These are phyloP conservation scores for Mechanitis mazaeus DNA, from an alignment of 2,888 invertebrate species.

Conservation along the genomic window DNA sequence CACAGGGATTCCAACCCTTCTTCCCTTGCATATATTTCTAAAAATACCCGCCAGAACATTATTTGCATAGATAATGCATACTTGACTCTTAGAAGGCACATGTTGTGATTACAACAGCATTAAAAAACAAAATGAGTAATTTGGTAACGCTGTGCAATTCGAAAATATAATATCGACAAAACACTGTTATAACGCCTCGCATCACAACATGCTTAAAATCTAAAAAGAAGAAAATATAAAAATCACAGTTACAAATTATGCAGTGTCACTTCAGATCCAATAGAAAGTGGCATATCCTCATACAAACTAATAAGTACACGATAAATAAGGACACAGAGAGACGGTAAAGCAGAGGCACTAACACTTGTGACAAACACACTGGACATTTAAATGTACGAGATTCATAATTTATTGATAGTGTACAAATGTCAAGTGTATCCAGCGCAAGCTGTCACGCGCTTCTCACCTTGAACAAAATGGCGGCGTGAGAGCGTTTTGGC, in stretches of 20 bases:
- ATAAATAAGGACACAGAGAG: conserved; percentile 68
- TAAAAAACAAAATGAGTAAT: conserved; percentile 43
- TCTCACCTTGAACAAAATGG: conserved; percentile 77
- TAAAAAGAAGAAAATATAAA: conserved; percentile 71
- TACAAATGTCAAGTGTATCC: conserved; percentile 51
- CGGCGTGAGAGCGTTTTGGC: conserved; percentile 71
- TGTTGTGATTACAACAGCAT: conserved; percentile 60
- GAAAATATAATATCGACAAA: conserved; percentile 40
- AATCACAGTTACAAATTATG: conserved; percentile 77
- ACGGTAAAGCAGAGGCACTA: conserved; percentile 67
- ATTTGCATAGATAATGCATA: conserved; percentile 37
- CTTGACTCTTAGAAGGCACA: conserved; percentile 53
- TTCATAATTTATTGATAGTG: conserved; percentile 14
- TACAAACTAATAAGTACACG: conserved; percentile 72
- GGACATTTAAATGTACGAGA: conserved; percentile 14
- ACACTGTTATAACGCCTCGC: conserved; percentile 42
- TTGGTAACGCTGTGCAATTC: conserved; percentile 45
- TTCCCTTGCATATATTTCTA: conserved; percentile 55
- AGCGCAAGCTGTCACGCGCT: conserved; percentile 58
- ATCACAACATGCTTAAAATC: conserved; percentile 73
- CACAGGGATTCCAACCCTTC: conserved; percentile 58
- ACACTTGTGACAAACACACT: conserved; percentile 57
- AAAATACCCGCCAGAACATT: conserved; percentile 52
- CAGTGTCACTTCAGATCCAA: conserved; percentile 72
- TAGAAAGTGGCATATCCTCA: conserved; percentile 61